A percentile compares a stretch with the other conserved stretches of the same genome.
Conservation (phyloP, 2,113 vertebrate genomes). For the Lepisosteus oculatus region DNA sequence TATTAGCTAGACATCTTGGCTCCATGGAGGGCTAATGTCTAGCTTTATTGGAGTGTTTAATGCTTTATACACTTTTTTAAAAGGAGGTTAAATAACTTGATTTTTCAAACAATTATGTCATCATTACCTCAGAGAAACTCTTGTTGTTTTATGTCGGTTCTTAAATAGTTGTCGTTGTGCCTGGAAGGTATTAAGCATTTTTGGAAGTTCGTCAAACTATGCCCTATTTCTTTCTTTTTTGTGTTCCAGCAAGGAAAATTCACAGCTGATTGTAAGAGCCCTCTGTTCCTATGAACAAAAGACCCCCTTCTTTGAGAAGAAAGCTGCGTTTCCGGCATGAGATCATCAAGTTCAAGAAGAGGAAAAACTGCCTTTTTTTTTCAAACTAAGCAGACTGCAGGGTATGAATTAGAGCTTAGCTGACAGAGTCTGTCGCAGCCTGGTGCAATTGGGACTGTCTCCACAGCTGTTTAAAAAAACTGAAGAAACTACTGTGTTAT, state of each 20-base stretch:
- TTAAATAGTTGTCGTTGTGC: conserved; percentile 61
- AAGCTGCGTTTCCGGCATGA: conserved; percentile 77
- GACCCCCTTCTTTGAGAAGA: conserved; percentile 69
- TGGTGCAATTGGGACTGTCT: conserved; percentile 51
- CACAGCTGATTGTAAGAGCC: conserved; percentile 67
- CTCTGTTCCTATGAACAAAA: conserved; percentile 80
- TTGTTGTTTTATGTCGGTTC: conserved; percentile 57
- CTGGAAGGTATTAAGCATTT: conserved; percentile 50
- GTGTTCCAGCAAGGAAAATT: conserved; percentile 62
- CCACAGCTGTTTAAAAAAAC: conserved; percentile 62
- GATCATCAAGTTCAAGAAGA: conserved; percentile 77
- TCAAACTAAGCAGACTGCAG: conserved; percentile 56
- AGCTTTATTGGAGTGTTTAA: conserved; percentile 52
- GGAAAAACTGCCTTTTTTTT: conserved; percentile 45
- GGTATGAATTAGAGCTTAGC: conserved; percentile 64
- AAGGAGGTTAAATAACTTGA: conserved; percentile 59
- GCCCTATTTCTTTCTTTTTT: conserved; percentile 55
- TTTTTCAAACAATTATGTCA: conserved; percentile 70
- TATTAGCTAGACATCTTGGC: conserved; percentile 64
- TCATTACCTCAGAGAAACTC: conserved; percentile 64
- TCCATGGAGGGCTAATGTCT: conserved; percentile 58
- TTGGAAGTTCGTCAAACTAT: conserved; percentile 59
- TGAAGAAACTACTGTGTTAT: conserved; percentile 38
- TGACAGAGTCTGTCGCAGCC: conserved; percentile 69
- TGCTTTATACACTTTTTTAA: background rate